Percentiles rank a stretch among this genome's conserved stretches.
phyloP scores from a whole-genome alignment of 2,113 vertebrate genomes.

The Labrus mixtus region DNA sequence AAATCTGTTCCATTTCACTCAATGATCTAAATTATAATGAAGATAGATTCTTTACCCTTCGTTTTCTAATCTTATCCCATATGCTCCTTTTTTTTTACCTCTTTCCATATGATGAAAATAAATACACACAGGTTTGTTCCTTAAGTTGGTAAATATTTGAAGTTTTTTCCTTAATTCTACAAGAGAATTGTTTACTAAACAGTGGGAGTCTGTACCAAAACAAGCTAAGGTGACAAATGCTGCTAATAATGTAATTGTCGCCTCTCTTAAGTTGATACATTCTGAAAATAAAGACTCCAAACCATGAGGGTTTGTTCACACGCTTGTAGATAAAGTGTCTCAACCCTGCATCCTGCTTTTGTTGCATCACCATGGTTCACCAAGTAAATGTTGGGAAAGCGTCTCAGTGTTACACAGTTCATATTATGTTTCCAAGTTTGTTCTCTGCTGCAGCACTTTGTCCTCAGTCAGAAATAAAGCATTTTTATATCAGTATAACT shows the following conservation, averaged over 20 bases:
- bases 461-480: conserved; percentile 10
- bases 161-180: conserved; percentile 1
- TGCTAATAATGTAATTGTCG: conserved; percentile 30
- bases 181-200: not conserved
- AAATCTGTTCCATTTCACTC: too few relatives aligned
- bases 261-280: conserved; percentile 5
- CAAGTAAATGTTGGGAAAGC: conserved; percentile 11
- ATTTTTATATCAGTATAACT: conserved; percentile 40
- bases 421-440: not conserved
- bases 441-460: conserved; percentile 9
- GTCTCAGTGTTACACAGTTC: not conserved
- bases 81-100: not conserved
- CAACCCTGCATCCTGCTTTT: not conserved
- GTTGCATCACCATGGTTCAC: not conserved
- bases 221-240: conserved; percentile 26
- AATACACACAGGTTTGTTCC: not conserved
- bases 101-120: not conserved
- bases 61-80: not conserved
- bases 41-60: too few relatives aligned
- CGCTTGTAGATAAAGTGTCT: not conserved
- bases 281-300: conserved; percentile 8
- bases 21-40: too few relatives aligned
- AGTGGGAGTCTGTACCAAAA: conserved; percentile 8
- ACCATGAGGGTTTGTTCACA: conserved; percentile 11
- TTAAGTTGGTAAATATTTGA: conserved; percentile 22